Conservation (phyloP, 92 coral and sea anemone genomes). For the Desmophyllum pertusum region DNA sequence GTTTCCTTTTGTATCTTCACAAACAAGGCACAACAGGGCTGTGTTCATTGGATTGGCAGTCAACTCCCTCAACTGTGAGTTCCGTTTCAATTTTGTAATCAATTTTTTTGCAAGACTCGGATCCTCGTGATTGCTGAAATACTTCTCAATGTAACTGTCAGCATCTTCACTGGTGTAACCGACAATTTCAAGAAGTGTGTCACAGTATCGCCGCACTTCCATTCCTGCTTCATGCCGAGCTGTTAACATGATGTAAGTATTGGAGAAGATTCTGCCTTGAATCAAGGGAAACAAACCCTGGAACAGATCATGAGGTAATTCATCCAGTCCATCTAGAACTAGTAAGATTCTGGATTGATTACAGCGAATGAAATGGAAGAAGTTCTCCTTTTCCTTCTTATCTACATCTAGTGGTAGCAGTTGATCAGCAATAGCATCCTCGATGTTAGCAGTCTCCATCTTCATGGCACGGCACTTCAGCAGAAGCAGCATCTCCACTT, state of each 20-base stretch:
- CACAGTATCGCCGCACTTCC: constrained; percentile 21
- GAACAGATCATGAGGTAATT: neutral
- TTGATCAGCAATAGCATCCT: constrained; percentile 28
- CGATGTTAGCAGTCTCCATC: neutral
- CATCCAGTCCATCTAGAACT: constrained; percentile 39
- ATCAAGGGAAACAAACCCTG: neutral
- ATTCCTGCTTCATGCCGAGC: constrained; percentile 41
- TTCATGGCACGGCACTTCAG: constrained; percentile 39
- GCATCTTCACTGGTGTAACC: constrained; percentile 13
- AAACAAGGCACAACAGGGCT: constrained; percentile 16
- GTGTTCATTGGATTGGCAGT: constrained; percentile 13
- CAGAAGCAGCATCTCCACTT: constrained; percentile 17
- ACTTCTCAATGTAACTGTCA: constrained; percentile 4
- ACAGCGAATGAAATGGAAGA: constrained; percentile 14
- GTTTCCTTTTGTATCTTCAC: constrained; percentile 3
- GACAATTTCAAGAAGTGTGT: constrained; percentile 22
- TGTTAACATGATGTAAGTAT: constrained; percentile 12
- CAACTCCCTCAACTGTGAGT: constrained; percentile 1
- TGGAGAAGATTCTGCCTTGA: constrained; percentile 22
- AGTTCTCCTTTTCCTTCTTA: constrained; percentile 6
- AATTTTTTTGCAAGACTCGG: neutral
- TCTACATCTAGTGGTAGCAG: constrained; percentile 28
- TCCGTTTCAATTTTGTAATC: neutral
- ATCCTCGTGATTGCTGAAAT: constrained; percentile 11
- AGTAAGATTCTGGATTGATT: constrained; percentile 28